Conservation (phyloP, 1,140 invertebrate species). For the Formica selysi region DNA sequence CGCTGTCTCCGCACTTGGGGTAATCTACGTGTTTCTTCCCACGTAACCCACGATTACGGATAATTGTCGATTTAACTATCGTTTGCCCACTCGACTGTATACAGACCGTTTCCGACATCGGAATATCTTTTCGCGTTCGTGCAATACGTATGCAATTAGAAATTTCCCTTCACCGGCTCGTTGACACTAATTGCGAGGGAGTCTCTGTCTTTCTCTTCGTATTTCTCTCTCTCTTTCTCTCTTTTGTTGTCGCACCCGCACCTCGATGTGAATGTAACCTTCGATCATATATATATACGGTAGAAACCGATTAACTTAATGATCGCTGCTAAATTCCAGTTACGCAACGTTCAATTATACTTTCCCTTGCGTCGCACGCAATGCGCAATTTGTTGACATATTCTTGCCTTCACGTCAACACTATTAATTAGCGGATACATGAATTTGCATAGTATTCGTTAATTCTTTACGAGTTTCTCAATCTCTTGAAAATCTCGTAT, state of each 20-base stretch:
- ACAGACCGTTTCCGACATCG: slow-evolving; percentile 47
- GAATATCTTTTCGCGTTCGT: slow-evolving; percentile 60
- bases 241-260: slow-evolving; percentile 46
- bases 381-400: slow-evolving; percentile 59
- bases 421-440: slow-evolving; percentile 20
- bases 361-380: slow-evolving; percentile 37
- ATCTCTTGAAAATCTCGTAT: no score
- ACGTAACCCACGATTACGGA: slow-evolving; percentile 42
- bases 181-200: slow-evolving; percentile 73
- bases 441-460: slow-evolving; percentile 6
- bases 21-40: slow-evolving; percentile 65
- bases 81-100: slow-evolving; percentile 41
- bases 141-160: slow-evolving; percentile 72
- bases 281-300: neutral
- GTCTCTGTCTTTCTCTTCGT: slow-evolving; percentile 20
- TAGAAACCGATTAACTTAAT: slow-evolving; percentile 59
- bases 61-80: slow-evolving; percentile 66
- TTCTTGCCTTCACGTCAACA: slow-evolving; percentile 35
- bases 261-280: slow-evolving; percentile 58
- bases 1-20: slow-evolving; percentile 26
- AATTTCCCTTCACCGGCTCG: slow-evolving; percentile 75
- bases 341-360: slow-evolving; percentile 71
- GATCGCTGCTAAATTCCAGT: slow-evolving; percentile 69
- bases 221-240: neutral
- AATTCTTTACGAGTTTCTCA: neutral